A percentile compares a stretch with the other conserved stretches of the same genome.
Evolutionary conservation across 2,888 invertebrate genomes (phyloP).

Genomic region (Pachydiplax longipennis): DNA sequence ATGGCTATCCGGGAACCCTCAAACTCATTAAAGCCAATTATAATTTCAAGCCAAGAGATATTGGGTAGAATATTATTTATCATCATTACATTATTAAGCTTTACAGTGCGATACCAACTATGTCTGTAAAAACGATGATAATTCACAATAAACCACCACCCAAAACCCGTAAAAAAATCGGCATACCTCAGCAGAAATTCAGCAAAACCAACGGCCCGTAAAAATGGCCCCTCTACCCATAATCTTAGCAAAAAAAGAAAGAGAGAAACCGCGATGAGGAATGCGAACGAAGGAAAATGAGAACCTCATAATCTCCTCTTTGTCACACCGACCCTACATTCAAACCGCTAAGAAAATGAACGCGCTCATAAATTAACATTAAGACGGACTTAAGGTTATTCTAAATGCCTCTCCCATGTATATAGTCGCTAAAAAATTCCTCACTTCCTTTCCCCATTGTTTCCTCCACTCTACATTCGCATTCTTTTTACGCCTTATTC

Average conservation of each 20-base stretch:
- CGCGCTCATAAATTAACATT: not conserved
- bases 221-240: no score
- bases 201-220: no score
- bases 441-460: not conserved
- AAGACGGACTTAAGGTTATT: not conserved
- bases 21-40: no score
- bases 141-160: no score
- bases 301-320: not conserved
- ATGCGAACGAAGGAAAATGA: not conserved
- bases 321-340: not conserved
- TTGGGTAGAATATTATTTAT: no score
- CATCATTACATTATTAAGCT: no score
- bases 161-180: no score
- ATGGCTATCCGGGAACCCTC: no score
- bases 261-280: not conserved
- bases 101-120: no score
- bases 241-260: not conserved
- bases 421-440: not conserved
- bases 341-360: not conserved
- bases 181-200: no score
- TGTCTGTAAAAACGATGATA: no score
- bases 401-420: not conserved
- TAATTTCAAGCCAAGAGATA: no score
- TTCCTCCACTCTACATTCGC: not conserved
- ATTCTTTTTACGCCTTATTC: not conserved